Evolutionary conservation across 2,888 invertebrate genomes (phyloP), one percentile per base, ranked within the genome.

Genomic region (Hoplodrina ambigua): DNA sequence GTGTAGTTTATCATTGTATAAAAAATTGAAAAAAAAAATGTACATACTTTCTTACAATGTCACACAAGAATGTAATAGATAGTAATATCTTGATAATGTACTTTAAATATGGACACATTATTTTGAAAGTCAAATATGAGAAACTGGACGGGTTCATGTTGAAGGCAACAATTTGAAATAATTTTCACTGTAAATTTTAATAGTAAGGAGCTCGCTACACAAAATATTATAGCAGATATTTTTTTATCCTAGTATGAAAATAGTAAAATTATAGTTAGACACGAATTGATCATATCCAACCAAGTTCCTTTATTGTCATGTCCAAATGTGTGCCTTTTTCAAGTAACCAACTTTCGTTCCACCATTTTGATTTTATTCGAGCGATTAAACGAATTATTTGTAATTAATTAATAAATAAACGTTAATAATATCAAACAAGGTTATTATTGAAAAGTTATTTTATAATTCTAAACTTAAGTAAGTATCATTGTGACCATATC

Each of bases 251-350:
- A 15, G 13, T 76, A 50, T n/a, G 19, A 50, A 59, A 62, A 61
- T 79, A 60, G n/a, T 64, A 56, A 55, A 65, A 54, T 56, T 62
- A 46, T 74, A 82, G 49, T 71, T 78, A 84, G 65, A 78, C 55
- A 66, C 46, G 64, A 83, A 80, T 71, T 44, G 50, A 81, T 82
- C 81, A 85, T 85, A 87, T 88, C 88, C 77, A 79, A 88, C 82
- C 82, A 86, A 88, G 87, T 90, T 90, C 86, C 87, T 90, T 90
- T 84, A 75, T 73, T 84, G 72, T 78, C 83, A 79, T 82, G 78
- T 80, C 88, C 85, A 86, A 87, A 87, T 82, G 76, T 75, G 91
- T 91, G 91, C 91, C 91, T 91, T 91, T 74, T 85, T 78, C 76
- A 79, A 76, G 66, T 72, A 76, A 54, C 70, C 69, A 76, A 50